These are phyloP conservation scores for Dryococelus australis DNA, from an alignment of 2,888 invertebrate species.

Conservation along the genomic window DNA sequence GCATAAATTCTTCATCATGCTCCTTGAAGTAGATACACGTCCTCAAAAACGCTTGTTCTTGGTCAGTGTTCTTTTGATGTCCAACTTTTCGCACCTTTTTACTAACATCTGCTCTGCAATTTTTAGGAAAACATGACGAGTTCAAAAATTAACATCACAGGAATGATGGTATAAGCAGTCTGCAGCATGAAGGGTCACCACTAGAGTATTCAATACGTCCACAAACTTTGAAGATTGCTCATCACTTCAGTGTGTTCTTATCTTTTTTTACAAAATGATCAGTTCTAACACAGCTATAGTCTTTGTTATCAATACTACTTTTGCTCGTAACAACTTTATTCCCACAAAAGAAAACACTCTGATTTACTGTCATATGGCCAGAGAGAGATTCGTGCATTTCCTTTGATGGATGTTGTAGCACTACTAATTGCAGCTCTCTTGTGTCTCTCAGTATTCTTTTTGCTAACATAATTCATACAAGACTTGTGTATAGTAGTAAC, in stretches of 20 bases:
- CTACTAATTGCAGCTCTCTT: neutral
- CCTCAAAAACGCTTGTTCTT: too few species aligned
- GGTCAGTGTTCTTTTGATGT: too few species aligned
- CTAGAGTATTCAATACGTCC: neutral
- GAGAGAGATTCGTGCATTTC: neutral
- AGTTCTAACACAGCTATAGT: neutral
- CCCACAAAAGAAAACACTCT: neutral
- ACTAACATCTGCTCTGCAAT: too few species aligned
- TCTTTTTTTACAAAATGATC: neutral
- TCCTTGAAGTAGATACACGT: too few species aligned
- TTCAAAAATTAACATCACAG: neutral
- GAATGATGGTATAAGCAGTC: slow-evolving; percentile 21
- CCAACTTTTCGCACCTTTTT: too few species aligned
- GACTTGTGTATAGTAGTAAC: neutral
- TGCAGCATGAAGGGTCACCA: neutral
- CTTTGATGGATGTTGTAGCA: neutral
- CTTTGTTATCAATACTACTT: neutral
- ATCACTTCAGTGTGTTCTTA: neutral
- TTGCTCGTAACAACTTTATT: neutral
- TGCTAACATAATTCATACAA: slow-evolving; percentile 2
- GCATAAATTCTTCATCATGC: too few species aligned
- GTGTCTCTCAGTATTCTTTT: neutral
- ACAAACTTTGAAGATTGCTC: neutral
- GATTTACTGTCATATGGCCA: neutral
- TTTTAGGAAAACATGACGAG: neutral